Percentiles rank a stretch among this genome's conserved stretches.
These are phyloP conservation scores for Barnardius zonarius DNA, from an alignment of 2,113 vertebrate species.

Conservation along the genomic window DNA sequence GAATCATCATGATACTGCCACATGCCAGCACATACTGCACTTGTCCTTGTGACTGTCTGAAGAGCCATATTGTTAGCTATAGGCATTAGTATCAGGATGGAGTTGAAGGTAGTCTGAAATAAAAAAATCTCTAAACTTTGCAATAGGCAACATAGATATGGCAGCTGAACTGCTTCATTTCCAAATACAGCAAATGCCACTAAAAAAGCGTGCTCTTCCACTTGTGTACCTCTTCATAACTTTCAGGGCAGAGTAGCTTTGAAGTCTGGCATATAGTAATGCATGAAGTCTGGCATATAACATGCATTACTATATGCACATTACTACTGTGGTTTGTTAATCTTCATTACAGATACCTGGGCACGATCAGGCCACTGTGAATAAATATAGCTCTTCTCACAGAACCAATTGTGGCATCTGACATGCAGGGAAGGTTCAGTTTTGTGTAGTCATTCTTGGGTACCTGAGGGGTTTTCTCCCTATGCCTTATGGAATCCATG, in stretches of 20 bases:
- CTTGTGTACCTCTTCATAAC: neutral
- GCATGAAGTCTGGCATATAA: neutral
- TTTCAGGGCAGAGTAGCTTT: neutral
- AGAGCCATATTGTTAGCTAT: neutral
- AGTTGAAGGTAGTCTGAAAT: neutral
- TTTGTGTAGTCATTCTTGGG: neutral
- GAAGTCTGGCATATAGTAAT: neutral
- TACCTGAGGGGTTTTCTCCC: neutral
- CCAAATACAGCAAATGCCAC: neutral
- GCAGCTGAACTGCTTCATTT: neutral
- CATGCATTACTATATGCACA: neutral
- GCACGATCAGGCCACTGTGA: neutral
- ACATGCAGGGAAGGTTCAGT: neutral
- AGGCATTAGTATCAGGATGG: neutral
- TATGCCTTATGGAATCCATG: neutral
- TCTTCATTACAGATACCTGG: neutral
- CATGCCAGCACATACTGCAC: neutral
- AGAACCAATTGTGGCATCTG: neutral
- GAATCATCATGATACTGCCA: neutral
- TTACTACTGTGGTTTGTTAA: neutral
- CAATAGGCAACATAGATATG: neutral
- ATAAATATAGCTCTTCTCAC: neutral
- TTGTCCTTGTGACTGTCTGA: neutral
- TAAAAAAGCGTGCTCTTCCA: neutral
- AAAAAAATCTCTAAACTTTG: neutral